Evolutionary conservation across 2,888 invertebrate genomes (phyloP).

Genomic region (Acrobasis suavella): DNA sequence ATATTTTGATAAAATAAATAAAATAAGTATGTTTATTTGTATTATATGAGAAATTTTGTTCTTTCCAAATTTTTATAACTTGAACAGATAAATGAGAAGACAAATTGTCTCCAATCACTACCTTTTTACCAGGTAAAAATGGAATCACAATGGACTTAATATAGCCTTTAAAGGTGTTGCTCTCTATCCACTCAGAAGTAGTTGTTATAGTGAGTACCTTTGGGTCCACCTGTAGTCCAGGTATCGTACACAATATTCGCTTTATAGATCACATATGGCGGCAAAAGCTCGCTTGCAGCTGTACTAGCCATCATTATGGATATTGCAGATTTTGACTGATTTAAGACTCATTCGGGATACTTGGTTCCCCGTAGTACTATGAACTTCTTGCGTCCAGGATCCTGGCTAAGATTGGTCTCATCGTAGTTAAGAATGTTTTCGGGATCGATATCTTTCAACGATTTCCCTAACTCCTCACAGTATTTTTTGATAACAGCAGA

Average conservation of each 20-base stretch:
- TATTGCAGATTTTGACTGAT: slow-evolving; percentile 30
- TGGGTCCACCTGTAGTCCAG: slow-evolving; percentile 55
- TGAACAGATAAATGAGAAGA: slow-evolving; percentile 43
- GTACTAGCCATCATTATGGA: slow-evolving; percentile 51
- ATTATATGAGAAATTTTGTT: not conserved
- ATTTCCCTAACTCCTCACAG: slow-evolving; percentile 4
- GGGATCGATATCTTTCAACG: slow-evolving; percentile 13
- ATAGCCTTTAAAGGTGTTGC: slow-evolving; percentile 46
- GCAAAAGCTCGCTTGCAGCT: slow-evolving; percentile 47
- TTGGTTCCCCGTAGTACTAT: slow-evolving; percentile 25
- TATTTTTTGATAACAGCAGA: not conserved
- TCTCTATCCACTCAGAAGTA: slow-evolving; percentile 52
- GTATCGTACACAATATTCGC: slow-evolving; percentile 33
- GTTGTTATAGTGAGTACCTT: slow-evolving; percentile 47
- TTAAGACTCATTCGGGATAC: slow-evolving; percentile 28
- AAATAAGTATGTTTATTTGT: too few relatives aligned
- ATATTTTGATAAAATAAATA: too few relatives aligned
- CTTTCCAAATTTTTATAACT: slow-evolving; percentile 31
- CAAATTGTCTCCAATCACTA: slow-evolving; percentile 53
- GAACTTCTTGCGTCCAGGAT: slow-evolving; percentile 24
- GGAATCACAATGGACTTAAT: slow-evolving; percentile 35
- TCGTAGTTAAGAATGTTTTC: slow-evolving; percentile 30
- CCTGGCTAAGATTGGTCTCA: slow-evolving; percentile 28
- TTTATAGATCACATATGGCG: slow-evolving; percentile 57
- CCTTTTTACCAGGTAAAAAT: slow-evolving; percentile 39